phyloP scores from a whole-genome alignment of 2,888 invertebrate species.

The Pemphredon lugubris region DNA sequence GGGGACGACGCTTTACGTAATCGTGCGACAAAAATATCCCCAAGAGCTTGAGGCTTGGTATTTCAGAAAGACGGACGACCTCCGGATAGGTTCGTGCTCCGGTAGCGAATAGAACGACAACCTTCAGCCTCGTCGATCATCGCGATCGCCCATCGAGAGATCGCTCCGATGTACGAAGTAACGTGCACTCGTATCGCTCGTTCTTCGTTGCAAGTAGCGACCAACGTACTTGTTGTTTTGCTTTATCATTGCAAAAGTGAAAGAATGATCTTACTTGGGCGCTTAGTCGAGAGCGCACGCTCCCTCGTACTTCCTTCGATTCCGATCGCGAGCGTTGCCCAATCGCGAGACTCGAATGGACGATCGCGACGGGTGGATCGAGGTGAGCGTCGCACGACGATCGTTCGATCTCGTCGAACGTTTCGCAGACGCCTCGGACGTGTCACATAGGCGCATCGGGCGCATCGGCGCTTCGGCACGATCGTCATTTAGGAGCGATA shows the following conservation, averaged over 20 bases:
- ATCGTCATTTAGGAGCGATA: constrained; percentile 58
- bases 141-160: constrained; percentile 23
- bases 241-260: neutral
- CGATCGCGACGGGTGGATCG: neutral
- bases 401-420: constrained; percentile 4
- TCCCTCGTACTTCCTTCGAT: constrained; percentile 15
- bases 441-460: constrained; percentile 53
- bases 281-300: constrained; percentile 17
- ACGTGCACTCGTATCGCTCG: constrained; percentile 23
- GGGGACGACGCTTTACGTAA: constrained; percentile 71
- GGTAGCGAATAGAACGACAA: constrained; percentile 37
- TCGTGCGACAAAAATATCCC: constrained; percentile 72
- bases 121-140: constrained; percentile 7
- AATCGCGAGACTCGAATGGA: neutral
- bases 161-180: constrained; percentile 29
- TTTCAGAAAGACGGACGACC: constrained; percentile 60
- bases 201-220: neutral
- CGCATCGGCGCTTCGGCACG: constrained; percentile 52
- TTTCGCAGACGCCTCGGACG: constrained; percentile 31
- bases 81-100: constrained; percentile 39
- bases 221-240: neutral
- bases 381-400: neutral
- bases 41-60: constrained; percentile 50
- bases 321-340: too few relatives aligned
- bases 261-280: constrained; percentile 50